Base-by-base conservation (phyloP, 2,888 invertebrate genomes). In the Euclidia mi region DNA sequence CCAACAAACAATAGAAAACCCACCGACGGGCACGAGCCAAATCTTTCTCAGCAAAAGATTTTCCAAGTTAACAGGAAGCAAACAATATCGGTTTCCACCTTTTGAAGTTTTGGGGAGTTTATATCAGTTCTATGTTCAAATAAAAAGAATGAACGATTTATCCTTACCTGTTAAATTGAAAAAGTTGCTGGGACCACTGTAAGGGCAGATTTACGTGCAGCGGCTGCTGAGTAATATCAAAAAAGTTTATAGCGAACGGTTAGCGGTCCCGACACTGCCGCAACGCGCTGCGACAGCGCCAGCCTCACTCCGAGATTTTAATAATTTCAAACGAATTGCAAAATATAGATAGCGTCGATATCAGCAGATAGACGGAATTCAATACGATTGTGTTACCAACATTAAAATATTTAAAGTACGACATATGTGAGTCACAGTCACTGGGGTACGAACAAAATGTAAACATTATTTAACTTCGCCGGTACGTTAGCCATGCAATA, bases 91-190 rank as follows among this genome's bases (percentile, higher is more conserved):
- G 75, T 71, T 78, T 76, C 81, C 73, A 77, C 75, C 75, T 82
- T 78, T 80, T 77, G 76, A 91, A 90, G 79, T 90, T 91, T 85
- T 81, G 74, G 76, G 82, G 86, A 91, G 89, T 91, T 91, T 92
- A 91, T 92, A 90, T 91, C 88, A 90, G 90, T 91, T 92, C 90
- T 89, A 89, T 91, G 92, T 91, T 90, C 90, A 91, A 92, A 92
- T 94, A 93, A 92, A 92, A 92, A 93, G 92, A 92, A 91, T 91
- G 89, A 91, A 92, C 91, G 92, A 92, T 94, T 94, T 94, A 93
- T 94, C 90, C 92, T 90, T 91, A 93, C 92, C 92, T 92, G 93
- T 94, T 93, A 93, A 94, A 94, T 94, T 94, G 94, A 94, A 94
- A 94, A 94, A 94, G 94, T 94, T 94, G 80, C 88, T 72, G 85